These are phyloP conservation scores for Baronia brevicornis DNA, from an alignment of 2,888 invertebrate species.

Conservation along the genomic window DNA sequence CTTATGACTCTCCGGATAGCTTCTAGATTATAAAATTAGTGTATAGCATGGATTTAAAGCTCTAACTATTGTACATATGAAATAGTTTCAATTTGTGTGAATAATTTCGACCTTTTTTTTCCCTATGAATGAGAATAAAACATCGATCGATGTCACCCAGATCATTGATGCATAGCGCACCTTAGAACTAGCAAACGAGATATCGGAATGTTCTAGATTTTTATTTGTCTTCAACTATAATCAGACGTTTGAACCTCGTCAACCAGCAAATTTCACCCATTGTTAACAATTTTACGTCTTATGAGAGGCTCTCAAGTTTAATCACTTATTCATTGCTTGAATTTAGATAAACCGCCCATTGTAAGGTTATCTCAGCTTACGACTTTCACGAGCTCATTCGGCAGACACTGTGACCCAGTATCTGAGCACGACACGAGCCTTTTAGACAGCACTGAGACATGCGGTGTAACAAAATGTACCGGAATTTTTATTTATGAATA, in stretches of 20 bases:
- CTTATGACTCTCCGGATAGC: slow-evolving; percentile 16
- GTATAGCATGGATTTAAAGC: slow-evolving; percentile 15
- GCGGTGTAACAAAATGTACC: too few relatives aligned
- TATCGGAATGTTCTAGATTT: slow-evolving; percentile 42
- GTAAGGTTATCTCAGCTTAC: slow-evolving; percentile 41
- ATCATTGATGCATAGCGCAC: slow-evolving; percentile 60
- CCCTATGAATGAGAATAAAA: slow-evolving; percentile 35
- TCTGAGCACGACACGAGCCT: slow-evolving; percentile 8
- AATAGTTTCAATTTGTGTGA: slow-evolving; percentile 21
- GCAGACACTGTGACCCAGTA: slow-evolving; percentile 13
- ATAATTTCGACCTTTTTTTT: slow-evolving; percentile 35
- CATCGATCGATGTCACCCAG: slow-evolving; percentile 62
- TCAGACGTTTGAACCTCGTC: slow-evolving; percentile 31
- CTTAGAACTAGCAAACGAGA: slow-evolving; percentile 32
- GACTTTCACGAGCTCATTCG: slow-evolving; percentile 17
- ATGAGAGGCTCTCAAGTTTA: slow-evolving; percentile 35
- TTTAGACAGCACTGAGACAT: too few relatives aligned
- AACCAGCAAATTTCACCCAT: slow-evolving; percentile 55
- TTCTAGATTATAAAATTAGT: slow-evolving; percentile 18
- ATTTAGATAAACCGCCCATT: slow-evolving; percentile 39
- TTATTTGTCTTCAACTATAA: slow-evolving; percentile 28
- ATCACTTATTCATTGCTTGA: slow-evolving; percentile 41
- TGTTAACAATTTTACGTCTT: slow-evolving; percentile 47
- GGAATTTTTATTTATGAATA: too few relatives aligned
- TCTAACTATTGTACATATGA: slow-evolving; percentile 9